phyloP scores from a whole-genome alignment of 2,797 vertebrate species.

The Rhinoraja longicauda region DNA sequence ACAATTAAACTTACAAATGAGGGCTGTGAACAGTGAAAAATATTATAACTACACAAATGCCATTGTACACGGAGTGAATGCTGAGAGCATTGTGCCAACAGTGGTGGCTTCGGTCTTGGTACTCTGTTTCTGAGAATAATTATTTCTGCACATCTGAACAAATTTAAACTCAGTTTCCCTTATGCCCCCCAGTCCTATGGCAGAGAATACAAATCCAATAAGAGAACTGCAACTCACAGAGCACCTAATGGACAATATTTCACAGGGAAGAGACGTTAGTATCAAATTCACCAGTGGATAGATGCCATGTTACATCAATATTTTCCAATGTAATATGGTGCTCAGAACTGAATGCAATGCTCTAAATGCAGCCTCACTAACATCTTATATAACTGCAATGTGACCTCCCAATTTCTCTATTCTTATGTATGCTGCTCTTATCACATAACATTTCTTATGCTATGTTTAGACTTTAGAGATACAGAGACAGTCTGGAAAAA shows the following conservation, averaged over 20 bases:
- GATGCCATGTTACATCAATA: not conserved
- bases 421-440: too few relatives aligned
- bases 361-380: too few relatives aligned
- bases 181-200: not conserved
- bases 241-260: not conserved
- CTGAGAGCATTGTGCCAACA: not conserved
- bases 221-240: not conserved
- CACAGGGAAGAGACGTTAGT: not conserved
- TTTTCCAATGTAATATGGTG: not conserved
- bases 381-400: too few relatives aligned
- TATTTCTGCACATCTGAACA: constrained; percentile 1
- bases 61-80: not conserved
- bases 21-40: not conserved
- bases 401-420: too few relatives aligned
- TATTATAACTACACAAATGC: not conserved
- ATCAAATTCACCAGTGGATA: too few relatives aligned
- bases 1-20: not conserved
- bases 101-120: not conserved
- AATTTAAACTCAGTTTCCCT: not conserved
- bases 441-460: too few relatives aligned
- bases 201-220: not conserved
- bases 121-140: not conserved
- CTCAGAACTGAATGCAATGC: too few relatives aligned
- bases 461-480: too few relatives aligned
- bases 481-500: too few relatives aligned